Evolutionary conservation across 53 echinoderm and acorn worm species (phyloP), one percentile per base, ranked within the genome.

Genomic region (Henricia sp.): DNA sequence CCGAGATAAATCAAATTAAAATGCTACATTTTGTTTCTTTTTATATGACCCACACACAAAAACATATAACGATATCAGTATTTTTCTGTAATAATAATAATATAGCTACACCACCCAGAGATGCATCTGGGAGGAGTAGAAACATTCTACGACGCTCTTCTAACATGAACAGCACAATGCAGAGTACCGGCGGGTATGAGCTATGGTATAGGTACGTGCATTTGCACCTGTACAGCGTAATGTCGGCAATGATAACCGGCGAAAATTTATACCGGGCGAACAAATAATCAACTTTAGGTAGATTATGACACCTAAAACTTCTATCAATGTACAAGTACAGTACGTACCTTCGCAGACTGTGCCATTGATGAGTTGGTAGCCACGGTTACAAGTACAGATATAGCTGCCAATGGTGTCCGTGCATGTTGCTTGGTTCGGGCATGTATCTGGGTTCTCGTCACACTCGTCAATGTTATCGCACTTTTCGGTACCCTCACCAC

Each of bases 371-470:
- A 38, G 39, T 21, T 21, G 19, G 19, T 27, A 68, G 21, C 68
- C 68, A 0, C 37, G 19, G 6, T 52, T 51, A 19, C 73, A 73
- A 6, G 28, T 17, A 23, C 73, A 73, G 0, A 28, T 34, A 28
- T 32, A 73, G 73, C 50, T 73, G 33, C 73, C 73, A 13, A 54
- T 4, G 13, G 23, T 14, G 62, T 60, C 32, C 17, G 33, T 27
- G 62, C 62, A 60, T 21, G 51, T 52, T 8, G 51, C 73, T 20
- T 21, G 0, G 32, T 27, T 29, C 27, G 27, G 17, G 29, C 62
- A 60, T 13, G 32, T 8, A 21, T 33, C 32, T 11, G 62, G 62
- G 1, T 60, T 16, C 28, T 60, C 8, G 27, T 6, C 6, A 16
- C 62, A 60, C 62, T 60, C 62, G 29, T 60, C 62, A 29, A 60